Conservation (phyloP, 1,140 invertebrate species). For the Steinernema khuongi region DNA sequence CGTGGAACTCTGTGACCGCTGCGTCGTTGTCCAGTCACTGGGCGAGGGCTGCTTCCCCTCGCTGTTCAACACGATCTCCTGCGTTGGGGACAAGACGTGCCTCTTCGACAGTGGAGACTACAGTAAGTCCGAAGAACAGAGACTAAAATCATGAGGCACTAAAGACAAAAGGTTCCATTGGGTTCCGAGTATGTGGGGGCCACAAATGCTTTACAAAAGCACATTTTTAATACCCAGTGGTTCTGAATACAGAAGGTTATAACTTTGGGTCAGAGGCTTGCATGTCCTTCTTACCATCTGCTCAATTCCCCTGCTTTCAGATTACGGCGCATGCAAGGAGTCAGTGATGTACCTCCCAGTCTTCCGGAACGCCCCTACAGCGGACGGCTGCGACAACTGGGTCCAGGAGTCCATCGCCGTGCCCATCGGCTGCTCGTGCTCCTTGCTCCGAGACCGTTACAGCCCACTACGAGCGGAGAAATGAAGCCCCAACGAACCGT, state of each 20-base stretch:
- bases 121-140: background rate
- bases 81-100: background rate
- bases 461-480: background rate
- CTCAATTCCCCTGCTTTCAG: background rate
- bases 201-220: no score
- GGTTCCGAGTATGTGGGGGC: no score
- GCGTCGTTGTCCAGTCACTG: slow-evolving; percentile 2
- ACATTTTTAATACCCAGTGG: no score
- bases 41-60: background rate
- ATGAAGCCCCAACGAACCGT: background rate
- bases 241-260: no score
- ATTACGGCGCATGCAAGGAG: background rate
- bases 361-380: background rate
- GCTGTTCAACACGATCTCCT: slow-evolving; percentile 10
- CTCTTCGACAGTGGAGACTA: background rate
- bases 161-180: no score
- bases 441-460: background rate
- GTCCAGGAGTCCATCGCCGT: background rate
- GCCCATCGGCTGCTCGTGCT: background rate
- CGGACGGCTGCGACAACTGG: background rate
- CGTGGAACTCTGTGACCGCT: background rate
- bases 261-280: no score
- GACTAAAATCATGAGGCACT: no score
- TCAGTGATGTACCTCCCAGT: background rate
- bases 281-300: no score